These are phyloP conservation scores for Mohoua ochrocephala DNA, from an alignment of 2,113 vertebrate genomes.

Conservation along the genomic window DNA sequence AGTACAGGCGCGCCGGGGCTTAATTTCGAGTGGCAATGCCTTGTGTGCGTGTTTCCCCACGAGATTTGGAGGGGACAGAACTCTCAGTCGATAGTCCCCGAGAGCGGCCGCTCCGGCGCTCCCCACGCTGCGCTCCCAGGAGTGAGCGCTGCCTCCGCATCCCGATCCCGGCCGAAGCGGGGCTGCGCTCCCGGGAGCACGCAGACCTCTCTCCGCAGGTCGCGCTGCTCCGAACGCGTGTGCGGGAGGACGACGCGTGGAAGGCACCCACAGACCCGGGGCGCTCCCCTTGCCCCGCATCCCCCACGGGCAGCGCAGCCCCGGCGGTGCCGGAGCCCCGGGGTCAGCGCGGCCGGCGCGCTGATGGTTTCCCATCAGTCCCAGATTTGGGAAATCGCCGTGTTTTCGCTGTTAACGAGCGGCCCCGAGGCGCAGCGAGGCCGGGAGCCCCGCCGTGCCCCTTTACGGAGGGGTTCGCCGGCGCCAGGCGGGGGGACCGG, in stretches of 20 bases:
- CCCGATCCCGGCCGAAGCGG: not conserved
- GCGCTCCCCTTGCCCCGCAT: not conserved
- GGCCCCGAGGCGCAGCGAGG: not conserved
- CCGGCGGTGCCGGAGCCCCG: not conserved
- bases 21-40: not conserved
- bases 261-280: not conserved
- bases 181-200: not conserved
- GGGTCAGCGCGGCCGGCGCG: not conserved
- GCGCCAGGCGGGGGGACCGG: not conserved
- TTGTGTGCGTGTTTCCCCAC: not conserved
- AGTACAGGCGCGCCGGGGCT: not conserved
- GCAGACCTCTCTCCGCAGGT: not conserved
- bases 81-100: rapidly evolving
- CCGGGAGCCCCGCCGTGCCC: not conserved
- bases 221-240: not conserved
- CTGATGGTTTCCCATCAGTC: not conserved
- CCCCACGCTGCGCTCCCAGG: not conserved
- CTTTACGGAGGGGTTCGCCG: not conserved
- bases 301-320: not conserved
- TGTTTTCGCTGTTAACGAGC: not conserved
- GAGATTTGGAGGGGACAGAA: not conserved
- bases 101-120: not conserved
- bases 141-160: not conserved
- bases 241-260: not conserved
- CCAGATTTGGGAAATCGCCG: not conserved